Evolutionary conservation across 92 coral and sea anemone genomes (phyloP).

Genomic region (Zoanthus solanderi): DNA sequence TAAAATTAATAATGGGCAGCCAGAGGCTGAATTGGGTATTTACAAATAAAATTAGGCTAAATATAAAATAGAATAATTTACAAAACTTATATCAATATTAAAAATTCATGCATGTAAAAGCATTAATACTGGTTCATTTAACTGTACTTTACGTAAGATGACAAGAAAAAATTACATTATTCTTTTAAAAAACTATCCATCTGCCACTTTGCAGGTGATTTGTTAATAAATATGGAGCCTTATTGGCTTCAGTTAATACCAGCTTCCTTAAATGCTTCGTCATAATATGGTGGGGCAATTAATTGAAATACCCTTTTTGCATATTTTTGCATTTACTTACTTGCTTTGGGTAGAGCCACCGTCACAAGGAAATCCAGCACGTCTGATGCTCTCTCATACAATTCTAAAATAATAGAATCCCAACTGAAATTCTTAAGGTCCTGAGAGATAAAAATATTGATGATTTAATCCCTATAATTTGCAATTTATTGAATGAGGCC

Average conservation of each 20-base stretch:
- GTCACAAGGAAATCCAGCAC: constrained; percentile 65
- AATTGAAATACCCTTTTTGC: not conserved
- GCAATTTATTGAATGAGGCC: constrained; percentile 7
- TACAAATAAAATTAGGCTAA: not conserved
- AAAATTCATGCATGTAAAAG: not conserved
- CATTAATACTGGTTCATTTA: not conserved
- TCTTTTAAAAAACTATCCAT: constrained; percentile 2
- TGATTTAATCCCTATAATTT: constrained; percentile 17
- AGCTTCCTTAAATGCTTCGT: constrained; percentile 22
- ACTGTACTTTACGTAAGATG: not conserved
- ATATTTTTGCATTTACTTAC: constrained; percentile 21
- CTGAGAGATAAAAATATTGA: constrained; percentile 41
- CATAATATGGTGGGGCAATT: not conserved
- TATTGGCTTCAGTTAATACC: constrained; percentile 26
- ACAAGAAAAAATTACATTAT: not conserved
- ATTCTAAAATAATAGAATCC: constrained; percentile 49
- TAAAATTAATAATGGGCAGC: not conserved
- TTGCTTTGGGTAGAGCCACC: constrained; percentile 61
- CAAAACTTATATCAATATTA: not conserved
- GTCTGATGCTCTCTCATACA: constrained; percentile 74
- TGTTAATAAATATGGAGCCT: constrained; percentile 1
- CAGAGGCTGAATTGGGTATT: constrained; percentile 11
- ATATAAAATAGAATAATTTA: not conserved
- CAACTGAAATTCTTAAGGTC: constrained; percentile 58
- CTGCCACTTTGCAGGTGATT: constrained; percentile 1